Evolutionary conservation across 1,140 invertebrate genomes (phyloP).

Genomic region (Conus ventricosus): DNA sequence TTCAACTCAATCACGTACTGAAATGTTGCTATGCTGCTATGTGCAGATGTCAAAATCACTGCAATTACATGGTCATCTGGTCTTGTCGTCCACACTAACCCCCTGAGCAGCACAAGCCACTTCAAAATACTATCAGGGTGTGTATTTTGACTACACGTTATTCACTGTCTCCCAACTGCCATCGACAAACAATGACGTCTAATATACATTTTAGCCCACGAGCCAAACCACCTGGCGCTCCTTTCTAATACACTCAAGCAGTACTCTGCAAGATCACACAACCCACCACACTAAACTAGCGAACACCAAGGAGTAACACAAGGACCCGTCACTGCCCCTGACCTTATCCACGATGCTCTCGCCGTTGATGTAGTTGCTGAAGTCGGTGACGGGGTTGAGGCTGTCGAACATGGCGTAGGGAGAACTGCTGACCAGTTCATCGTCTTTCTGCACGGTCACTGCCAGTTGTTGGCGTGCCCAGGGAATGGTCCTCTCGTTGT

Average conservation of each 20-base stretch:
- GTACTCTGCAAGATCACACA: neutral
- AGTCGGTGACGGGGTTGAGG: constrained; percentile 61
- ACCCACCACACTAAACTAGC: neutral
- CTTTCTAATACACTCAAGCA: neutral
- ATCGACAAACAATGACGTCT: too few relatives aligned
- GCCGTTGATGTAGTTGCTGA: constrained; percentile 63
- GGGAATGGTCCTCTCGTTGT: constrained; percentile 56
- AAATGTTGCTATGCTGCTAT: too few relatives aligned
- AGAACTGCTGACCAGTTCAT: constrained; percentile 63
- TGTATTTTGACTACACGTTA: too few relatives aligned
- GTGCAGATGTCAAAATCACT: too few relatives aligned
- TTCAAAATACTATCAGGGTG: too few relatives aligned
- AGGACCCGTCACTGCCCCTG: constrained; percentile 3
- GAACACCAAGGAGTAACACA: neutral
- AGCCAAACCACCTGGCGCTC: too few relatives aligned
- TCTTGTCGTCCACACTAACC: too few relatives aligned
- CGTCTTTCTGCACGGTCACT: constrained; percentile 68
- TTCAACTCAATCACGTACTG: too few relatives aligned
- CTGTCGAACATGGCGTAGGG: constrained; percentile 65
- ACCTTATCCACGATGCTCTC: constrained; percentile 65
- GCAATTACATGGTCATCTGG: too few relatives aligned
- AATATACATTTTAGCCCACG: too few relatives aligned
- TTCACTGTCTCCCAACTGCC: too few relatives aligned
- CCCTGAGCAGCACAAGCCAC: too few relatives aligned
- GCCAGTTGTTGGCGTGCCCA: constrained; percentile 68